These are phyloP conservation scores for Phrynocephalus forsythii DNA, from an alignment of 2,797 vertebrate genomes.

Conservation along the genomic window DNA sequence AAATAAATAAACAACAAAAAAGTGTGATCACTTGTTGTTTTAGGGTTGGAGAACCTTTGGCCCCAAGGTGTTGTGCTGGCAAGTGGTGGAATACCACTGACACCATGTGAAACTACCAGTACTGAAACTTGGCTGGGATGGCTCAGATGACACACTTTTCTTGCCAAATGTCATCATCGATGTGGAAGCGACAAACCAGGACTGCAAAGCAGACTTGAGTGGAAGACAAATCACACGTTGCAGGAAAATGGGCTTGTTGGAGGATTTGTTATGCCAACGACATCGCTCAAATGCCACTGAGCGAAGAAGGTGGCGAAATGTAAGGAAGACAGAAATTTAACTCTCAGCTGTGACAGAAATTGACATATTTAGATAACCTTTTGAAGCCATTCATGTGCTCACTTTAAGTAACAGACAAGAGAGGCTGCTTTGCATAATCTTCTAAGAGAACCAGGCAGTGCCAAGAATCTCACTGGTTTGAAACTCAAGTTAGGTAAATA, in stretches of 20 bases:
- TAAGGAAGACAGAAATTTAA: neutral
- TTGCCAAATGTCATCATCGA: neutral
- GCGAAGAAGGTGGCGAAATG: neutral
- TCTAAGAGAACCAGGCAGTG: neutral
- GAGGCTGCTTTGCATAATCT: neutral
- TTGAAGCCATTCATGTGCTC: neutral
- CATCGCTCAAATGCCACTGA: neutral
- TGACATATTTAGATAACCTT: neutral
- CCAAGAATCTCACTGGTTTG: neutral
- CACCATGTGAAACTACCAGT: neutral
- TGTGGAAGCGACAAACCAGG: slow-evolving; percentile 5
- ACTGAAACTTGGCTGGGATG: neutral
- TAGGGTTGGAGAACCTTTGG: too few species aligned
- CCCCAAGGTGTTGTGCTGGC: neutral
- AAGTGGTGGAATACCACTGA: too few species aligned
- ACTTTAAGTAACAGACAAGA: neutral
- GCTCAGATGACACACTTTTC: neutral
- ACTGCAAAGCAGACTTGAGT: accelerated
- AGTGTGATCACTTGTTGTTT: too few species aligned
- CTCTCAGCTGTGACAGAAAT: neutral
- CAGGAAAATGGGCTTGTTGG: neutral
- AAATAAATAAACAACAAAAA: too few species aligned
- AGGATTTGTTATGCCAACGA: neutral
- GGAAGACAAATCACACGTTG: neutral
- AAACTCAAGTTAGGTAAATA: neutral